Percentiles rank a stretch among this genome's conserved stretches.
These are phyloP conservation scores for Fulica atra DNA, from an alignment of 2,113 vertebrate genomes.

Conservation along the genomic window DNA sequence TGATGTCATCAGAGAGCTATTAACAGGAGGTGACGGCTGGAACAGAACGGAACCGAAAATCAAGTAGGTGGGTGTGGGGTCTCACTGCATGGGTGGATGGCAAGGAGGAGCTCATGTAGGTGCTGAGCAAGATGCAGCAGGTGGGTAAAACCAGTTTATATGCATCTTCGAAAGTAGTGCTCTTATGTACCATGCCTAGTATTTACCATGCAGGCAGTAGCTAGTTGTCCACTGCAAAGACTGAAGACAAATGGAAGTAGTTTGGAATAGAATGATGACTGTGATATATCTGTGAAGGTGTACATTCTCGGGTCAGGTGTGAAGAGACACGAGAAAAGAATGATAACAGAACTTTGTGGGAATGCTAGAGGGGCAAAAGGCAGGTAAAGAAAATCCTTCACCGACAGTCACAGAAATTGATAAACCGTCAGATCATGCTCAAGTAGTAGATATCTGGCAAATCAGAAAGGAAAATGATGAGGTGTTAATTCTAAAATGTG, in stretches of 20 bases:
- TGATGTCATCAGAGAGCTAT: background rate
- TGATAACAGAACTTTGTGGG: background rate
- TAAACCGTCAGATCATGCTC: background rate
- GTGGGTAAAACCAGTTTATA: background rate
- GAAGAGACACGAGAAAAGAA: background rate
- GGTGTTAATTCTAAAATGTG: background rate
- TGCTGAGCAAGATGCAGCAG: background rate
- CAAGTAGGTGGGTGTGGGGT: background rate
- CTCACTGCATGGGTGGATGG: background rate
- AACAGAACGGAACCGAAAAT: background rate
- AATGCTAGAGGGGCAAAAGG: background rate
- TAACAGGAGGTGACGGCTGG: background rate
- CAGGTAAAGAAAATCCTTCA: background rate
- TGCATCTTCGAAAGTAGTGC: background rate
- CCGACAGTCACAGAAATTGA: background rate
- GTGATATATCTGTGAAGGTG: background rate
- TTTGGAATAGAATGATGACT: background rate
- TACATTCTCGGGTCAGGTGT: background rate
- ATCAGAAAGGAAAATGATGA: background rate
- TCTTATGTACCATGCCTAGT: background rate
- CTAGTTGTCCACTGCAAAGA: background rate
- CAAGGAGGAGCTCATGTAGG: background rate
- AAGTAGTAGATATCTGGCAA: background rate
- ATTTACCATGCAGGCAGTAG: background rate
- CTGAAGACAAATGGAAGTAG: background rate